phyloP scores from a whole-genome alignment of 2,113 vertebrate genomes.

The Merops nubicus region DNA sequence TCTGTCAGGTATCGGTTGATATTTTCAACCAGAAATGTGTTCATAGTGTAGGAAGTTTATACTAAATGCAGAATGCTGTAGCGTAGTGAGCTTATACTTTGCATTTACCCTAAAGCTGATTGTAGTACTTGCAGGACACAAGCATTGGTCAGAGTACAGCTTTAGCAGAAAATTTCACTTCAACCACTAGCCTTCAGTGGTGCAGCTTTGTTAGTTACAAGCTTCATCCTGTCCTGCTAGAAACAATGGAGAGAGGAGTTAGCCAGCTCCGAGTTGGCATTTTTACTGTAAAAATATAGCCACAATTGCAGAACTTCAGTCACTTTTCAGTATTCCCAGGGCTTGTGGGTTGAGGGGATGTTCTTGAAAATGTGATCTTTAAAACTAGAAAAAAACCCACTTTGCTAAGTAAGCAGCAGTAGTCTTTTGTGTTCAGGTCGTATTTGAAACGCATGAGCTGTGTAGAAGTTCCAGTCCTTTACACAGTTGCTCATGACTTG shows the following conservation, averaged over 20 bases:
- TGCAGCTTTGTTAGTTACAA: neutral
- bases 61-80: neutral
- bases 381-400: neutral
- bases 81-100: neutral
- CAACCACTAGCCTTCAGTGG: neutral
- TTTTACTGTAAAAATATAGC: neutral
- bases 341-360: neutral
- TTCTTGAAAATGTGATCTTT: neutral
- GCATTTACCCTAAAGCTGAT: neutral
- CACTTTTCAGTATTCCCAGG: neutral
- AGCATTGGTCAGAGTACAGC: neutral
- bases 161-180: neutral
- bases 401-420: neutral
- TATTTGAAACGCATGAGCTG: neutral
- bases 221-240: neutral
- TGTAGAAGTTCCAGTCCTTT: neutral
- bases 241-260: neutral
- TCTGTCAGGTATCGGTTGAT: neutral
- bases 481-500: neutral
- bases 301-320: neutral
- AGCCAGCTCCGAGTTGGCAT: neutral
- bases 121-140: accelerated
- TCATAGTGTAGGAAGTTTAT: neutral
- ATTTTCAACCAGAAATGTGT: neutral
- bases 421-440: neutral